Base-by-base conservation (phyloP, 2,113 vertebrate species). In the Hepsetus odoe region DNA sequence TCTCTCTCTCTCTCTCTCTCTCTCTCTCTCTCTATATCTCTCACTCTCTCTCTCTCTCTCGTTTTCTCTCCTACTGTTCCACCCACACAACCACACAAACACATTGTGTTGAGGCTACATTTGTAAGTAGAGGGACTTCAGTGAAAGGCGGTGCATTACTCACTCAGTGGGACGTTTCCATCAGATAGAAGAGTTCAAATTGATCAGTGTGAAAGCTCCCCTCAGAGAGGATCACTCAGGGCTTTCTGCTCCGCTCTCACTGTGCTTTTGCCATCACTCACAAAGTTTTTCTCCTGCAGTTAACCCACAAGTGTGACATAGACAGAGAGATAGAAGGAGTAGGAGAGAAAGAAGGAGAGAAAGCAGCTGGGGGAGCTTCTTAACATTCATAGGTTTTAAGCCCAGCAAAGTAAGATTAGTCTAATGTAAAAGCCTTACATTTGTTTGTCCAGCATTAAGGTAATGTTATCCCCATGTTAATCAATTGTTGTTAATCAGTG, bases 141-240 rank as follows among this genome's bases (percentile, higher is more conserved):
- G 44, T 72, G 44, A 78, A 73, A 79, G 68, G 67, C 38, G 76
- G 42, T 62, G 66, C 74, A 81, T 83, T 83, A 80, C 20, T n/a
- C 75, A 49, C 64, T 56, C 81, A 38, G 79, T 62, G 80, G 79
- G 80, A 81, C 77, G 62, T 14, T 80, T 86, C 80, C 75, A 49
- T 61, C 59, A 59, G 76, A 82, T 72, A 76, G 77, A 67, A 28
- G 44, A 11, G 26, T 74, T 85, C 75, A 87, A 83, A 90, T 83
- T 82, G 80, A 90, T 87, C 80, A 82, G 84, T 76, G 26, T 59
- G 58, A 82, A 78, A 49, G 24, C 59, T 78, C 66, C 73, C 55
- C 82, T 61, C 28, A 13, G 59, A 79, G 79, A 84, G 62, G 71
- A 77, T 76, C 73, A n/a, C 78, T 73, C n/a, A n/a, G 79, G 14